Evolutionary conservation across 2,888 invertebrate species (phyloP), one percentile per base, ranked within the genome.

Genomic region (Noctua janthina): DNA sequence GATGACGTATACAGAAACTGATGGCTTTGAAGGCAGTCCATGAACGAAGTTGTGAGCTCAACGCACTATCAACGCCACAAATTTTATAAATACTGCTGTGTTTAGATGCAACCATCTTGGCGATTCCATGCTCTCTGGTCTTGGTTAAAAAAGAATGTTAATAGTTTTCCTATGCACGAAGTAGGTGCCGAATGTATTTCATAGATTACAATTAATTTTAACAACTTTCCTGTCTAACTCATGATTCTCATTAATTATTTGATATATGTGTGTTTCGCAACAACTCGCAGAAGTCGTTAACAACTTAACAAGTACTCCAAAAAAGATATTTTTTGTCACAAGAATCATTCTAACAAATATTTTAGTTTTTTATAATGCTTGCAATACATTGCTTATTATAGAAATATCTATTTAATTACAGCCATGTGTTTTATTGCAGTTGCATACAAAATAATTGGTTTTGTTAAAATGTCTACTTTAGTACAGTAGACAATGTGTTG

Each of bases 371-470:
- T 75, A 29, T 35, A 15, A n/a, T 62, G 39, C n/a, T n/a, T n/a
- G n/a, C n/a, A n/a, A 46, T 71, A 68, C 13, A 46, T n/a, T 35
- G 35, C 29, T 4, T 74, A 74, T 1, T 15, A 39, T 2, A 54
- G 39, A 29, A 66, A 64, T 71, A 78, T 78, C 17, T 39, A 15
- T 49, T 56, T 67, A 23, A 56, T 67, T 43, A 59, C 10, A 35
- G 35, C 59, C 62, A 59, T 62, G 46, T 46, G 62, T 80, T 75
- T 39, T 56, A 49, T 49, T 79, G 20, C 74, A 79, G 29, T 20
- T 59, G 29, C 49, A 29, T 73, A 39, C 10, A 49, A 72, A 67
- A 59, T 39, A 49, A 64, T 72, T 20, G 23, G 7, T 56, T 10
- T 66, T 46, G n/a, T 51, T 62, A 39, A 66, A 64, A 43, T 72